Conservation (phyloP, 2,797 vertebrate species). For the Fratercula arctica region DNA sequence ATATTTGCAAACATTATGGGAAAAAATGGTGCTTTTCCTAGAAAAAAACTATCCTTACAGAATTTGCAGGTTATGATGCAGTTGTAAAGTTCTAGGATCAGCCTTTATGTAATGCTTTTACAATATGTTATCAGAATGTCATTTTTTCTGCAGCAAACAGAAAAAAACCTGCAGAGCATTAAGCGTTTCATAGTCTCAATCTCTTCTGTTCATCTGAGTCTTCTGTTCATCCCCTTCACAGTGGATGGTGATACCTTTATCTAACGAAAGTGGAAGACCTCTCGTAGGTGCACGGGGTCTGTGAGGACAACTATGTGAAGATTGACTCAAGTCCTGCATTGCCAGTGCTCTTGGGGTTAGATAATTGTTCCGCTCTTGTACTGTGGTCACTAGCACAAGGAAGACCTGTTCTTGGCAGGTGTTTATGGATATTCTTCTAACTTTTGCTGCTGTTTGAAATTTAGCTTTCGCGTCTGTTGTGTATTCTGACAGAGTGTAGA, state of each 20-base stretch:
- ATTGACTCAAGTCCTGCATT: not conserved
- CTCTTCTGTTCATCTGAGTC: not conserved
- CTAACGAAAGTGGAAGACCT: not conserved
- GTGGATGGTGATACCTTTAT: not conserved
- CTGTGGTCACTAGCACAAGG: not conserved
- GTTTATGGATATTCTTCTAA: not conserved
- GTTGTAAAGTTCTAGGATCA: not conserved
- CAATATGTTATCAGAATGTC: not conserved
- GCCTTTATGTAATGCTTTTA: not conserved
- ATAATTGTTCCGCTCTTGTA: not conserved
- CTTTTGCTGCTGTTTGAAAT: not conserved
- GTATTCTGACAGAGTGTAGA: slow-evolving; percentile 74
- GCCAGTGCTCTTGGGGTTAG: not conserved
- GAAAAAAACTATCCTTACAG: not conserved
- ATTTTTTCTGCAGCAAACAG: not conserved
- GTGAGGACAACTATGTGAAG: not conserved
- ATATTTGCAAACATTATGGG: not conserved
- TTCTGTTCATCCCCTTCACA: not conserved
- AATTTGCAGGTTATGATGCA: not conserved
- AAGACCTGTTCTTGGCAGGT: not conserved
- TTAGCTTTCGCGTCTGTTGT: not conserved
- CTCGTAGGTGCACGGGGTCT: not conserved
- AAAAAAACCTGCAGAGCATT: not conserved
- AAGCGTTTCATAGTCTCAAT: not conserved
- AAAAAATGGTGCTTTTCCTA: not conserved